These are phyloP conservation scores for Aspiorhynchus laticeps DNA, from an alignment of 2,113 vertebrate genomes.

Conservation along the genomic window DNA sequence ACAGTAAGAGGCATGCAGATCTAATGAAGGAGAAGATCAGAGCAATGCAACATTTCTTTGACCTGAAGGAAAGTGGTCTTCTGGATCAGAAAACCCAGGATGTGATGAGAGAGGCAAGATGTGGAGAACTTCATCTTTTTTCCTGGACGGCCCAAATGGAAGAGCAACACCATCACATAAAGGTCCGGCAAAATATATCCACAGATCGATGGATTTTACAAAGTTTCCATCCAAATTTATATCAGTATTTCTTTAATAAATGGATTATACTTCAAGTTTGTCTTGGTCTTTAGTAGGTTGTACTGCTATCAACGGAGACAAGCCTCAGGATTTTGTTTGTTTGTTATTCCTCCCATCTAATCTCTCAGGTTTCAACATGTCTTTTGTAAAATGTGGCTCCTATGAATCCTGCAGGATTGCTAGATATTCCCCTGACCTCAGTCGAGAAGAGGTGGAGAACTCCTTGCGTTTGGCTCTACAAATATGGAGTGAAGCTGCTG, in stretches of 20 bases:
- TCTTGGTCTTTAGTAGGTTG: not conserved
- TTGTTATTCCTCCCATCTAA: not conserved
- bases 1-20: not conserved
- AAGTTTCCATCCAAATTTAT: not conserved
- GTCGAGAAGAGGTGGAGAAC: slow-evolving; percentile 62
- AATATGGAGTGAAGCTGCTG: slow-evolving; percentile 62
- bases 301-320: not conserved
- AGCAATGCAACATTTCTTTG: slow-evolving; percentile 69
- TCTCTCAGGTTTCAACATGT: slow-evolving; percentile 8
- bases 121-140: slow-evolving; percentile 67
- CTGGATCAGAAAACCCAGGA: slow-evolving; percentile 58
- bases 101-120: slow-evolving; percentile 65
- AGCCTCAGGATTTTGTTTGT: slow-evolving; percentile 9
- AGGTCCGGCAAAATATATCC: slow-evolving; percentile 56
- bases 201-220: not conserved
- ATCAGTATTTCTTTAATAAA: not conserved
- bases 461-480: slow-evolving; percentile 57
- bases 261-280: not conserved
- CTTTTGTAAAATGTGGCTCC: slow-evolving; percentile 20
- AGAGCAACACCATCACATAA: slow-evolving; percentile 70
- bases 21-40: slow-evolving; percentile 60
- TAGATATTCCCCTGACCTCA: slow-evolving; percentile 69
- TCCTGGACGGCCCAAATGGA: slow-evolving; percentile 69
- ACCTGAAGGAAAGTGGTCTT: slow-evolving; percentile 62
- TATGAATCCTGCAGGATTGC: slow-evolving; percentile 52